Evolutionary conservation across 2,113 vertebrate genomes (phyloP).

Genomic region (Cyprinodon brontotheroides): DNA sequence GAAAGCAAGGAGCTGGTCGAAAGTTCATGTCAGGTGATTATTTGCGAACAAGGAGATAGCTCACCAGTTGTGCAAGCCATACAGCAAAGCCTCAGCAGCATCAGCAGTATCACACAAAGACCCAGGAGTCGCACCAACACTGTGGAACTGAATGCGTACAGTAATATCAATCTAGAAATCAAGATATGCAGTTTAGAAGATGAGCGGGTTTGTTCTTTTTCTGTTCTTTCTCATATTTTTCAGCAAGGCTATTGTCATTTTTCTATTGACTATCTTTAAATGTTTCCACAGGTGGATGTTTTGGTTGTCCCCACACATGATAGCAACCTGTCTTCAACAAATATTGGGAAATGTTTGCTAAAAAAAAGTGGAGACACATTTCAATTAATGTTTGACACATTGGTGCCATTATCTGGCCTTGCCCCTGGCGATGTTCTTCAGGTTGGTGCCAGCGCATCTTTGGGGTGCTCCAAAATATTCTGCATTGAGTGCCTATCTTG

Average conservation of each 20-base stretch:
- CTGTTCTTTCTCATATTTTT: neutral
- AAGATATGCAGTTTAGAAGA: constrained; percentile 56
- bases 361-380: constrained; percentile 50
- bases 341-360: constrained; percentile 48
- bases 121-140: neutral
- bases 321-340: constrained; percentile 44
- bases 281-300: constrained; percentile 60
- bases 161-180: constrained; percentile 53
- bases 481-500: constrained; percentile 70
- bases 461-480: constrained; percentile 64
- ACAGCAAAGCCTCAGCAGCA: neutral
- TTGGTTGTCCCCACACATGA: constrained; percentile 67
- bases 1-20: constrained; percentile 42
- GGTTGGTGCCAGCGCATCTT: constrained; percentile 34
- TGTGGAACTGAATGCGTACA: neutral
- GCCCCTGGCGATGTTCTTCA: constrained; percentile 61
- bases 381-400: constrained; percentile 31
- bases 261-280: neutral
- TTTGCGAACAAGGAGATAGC: constrained; percentile 8
- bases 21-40: constrained; percentile 42
- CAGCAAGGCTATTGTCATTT: neutral
- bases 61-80: neutral
- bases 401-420: neutral
- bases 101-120: neutral
- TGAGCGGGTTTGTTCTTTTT: constrained; percentile 56